Percentiles rank a stretch among this genome's conserved stretches.
These are phyloP conservation scores for Cariama cristata DNA, from an alignment of 2,113 vertebrate genomes.

Conservation along the genomic window DNA sequence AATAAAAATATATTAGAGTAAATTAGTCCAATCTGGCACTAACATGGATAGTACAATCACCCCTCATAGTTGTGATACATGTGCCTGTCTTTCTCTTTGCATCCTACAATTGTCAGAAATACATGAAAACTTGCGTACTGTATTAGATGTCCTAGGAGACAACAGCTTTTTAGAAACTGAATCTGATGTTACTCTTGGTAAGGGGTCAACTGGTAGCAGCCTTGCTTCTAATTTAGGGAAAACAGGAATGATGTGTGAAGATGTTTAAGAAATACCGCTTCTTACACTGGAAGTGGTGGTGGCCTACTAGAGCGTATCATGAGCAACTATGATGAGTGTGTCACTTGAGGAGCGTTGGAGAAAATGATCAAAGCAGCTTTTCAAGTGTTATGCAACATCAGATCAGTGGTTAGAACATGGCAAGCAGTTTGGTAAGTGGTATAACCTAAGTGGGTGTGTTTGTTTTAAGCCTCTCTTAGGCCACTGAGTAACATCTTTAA, in stretches of 20 bases:
- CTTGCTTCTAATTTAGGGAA: neutral
- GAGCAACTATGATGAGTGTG: neutral
- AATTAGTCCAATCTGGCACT: neutral
- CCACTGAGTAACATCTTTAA: neutral
- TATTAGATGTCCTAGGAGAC: neutral
- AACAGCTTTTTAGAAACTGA: neutral
- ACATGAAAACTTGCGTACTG: neutral
- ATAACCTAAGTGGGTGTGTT: neutral
- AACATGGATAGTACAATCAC: neutral
- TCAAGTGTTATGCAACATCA: neutral
- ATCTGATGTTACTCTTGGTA: neutral
- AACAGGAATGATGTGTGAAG: neutral
- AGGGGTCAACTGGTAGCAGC: neutral
- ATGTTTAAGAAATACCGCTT: neutral
- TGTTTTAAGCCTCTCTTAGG: neutral
- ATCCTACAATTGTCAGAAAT: neutral
- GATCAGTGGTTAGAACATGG: neutral
- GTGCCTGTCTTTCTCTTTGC: neutral
- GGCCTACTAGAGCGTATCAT: neutral
- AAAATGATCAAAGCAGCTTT: neutral
- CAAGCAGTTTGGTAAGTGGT: neutral
- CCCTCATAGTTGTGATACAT: neutral
- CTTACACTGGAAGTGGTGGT: neutral
- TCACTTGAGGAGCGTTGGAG: neutral
- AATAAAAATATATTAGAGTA: neutral